These are phyloP conservation scores for Pionites leucogaster DNA, from an alignment of 2,113 vertebrate species.

Conservation along the genomic window DNA sequence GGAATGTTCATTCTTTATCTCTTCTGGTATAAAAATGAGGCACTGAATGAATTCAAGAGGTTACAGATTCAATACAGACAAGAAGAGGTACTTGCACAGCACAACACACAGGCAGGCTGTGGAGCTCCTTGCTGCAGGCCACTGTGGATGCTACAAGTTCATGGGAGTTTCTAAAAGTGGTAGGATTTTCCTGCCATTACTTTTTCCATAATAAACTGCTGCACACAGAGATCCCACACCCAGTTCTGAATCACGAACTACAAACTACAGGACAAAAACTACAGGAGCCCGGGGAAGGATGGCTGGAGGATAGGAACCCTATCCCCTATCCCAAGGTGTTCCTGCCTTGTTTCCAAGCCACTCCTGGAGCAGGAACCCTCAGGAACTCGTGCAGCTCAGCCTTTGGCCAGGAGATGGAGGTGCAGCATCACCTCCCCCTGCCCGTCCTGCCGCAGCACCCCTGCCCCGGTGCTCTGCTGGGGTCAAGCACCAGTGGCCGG, in stretches of 20 bases:
- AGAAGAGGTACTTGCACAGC: background rate
- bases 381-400: background rate
- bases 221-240: background rate
- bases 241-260: background rate
- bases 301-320: background rate
- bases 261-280: background rate
- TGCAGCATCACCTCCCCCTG: background rate
- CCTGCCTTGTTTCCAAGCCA: background rate
- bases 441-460: background rate
- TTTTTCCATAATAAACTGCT: background rate
- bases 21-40: background rate
- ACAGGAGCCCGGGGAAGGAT: background rate
- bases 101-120: background rate
- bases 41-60: background rate
- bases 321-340: background rate
- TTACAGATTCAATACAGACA: background rate
- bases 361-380: background rate
- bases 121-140: background rate
- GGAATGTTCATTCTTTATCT: background rate
- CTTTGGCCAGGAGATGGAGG: slow-evolving; percentile 22
- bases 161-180: background rate
- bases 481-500: fast-evolving
- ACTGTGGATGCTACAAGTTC: background rate
- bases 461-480: background rate
- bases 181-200: background rate